These are phyloP conservation scores for Strigamia crassipes DNA, from an alignment of 2,888 invertebrate species.

Conservation along the genomic window DNA sequence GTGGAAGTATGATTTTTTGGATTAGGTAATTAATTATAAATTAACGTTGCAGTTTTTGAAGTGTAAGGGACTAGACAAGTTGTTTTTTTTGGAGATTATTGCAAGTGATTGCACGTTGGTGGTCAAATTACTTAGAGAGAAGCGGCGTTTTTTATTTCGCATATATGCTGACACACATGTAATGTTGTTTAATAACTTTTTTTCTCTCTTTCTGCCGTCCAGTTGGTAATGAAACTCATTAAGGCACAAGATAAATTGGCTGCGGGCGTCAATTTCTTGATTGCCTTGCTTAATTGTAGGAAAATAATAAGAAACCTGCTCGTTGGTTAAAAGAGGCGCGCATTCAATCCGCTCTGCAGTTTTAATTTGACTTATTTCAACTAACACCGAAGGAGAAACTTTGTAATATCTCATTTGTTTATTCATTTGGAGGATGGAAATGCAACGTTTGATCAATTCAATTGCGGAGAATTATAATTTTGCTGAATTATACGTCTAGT, in stretches of 20 bases:
- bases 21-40: background rate
- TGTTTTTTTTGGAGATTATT: background rate
- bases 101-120: background rate
- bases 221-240: conserved; percentile 20
- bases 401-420: background rate
- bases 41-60: background rate
- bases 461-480: background rate
- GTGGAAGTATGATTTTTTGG: background rate
- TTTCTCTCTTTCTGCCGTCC: background rate
- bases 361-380: background rate
- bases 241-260: conserved; percentile 14
- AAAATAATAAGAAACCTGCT: conserved; percentile 9
- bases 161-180: background rate
- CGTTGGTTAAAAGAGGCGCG: background rate
- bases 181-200: background rate
- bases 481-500: background rate
- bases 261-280: conserved; percentile 26
- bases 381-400: too few species aligned
- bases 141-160: background rate
- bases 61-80: too few species aligned
- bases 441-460: background rate
- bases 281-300: conserved; percentile 18
- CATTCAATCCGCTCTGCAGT: background rate
- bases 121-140: background rate
- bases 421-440: background rate